Conservation (phyloP, 2,113 vertebrate species). For the Calonectris borealis region DNA sequence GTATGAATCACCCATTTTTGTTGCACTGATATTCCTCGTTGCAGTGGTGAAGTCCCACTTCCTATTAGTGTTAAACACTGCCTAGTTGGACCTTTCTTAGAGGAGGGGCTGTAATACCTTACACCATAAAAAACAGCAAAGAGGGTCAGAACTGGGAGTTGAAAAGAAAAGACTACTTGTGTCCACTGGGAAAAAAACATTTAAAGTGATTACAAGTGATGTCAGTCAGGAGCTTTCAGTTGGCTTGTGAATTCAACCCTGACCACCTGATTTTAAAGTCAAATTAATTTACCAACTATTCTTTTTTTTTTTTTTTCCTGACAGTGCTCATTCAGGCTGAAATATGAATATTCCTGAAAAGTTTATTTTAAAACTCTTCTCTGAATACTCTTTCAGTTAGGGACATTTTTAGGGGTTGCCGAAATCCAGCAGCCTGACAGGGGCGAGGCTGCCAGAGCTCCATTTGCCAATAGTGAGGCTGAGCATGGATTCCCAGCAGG, state of each 20-base stretch:
- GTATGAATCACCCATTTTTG: not conserved
- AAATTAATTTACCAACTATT: not conserved
- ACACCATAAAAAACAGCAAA: not conserved
- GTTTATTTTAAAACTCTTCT: not conserved
- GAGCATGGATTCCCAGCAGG: not conserved
- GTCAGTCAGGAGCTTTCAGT: not conserved
- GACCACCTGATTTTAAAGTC: not conserved
- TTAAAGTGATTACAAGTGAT: not conserved
- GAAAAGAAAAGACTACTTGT: not conserved
- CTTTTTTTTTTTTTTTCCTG: not conserved
- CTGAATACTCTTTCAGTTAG: not conserved
- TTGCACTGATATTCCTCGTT: not conserved
- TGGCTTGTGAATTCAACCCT: not conserved
- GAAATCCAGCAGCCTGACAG: not conserved
- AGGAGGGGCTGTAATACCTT: not conserved
- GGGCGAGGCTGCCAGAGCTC: not conserved
- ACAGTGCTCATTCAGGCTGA: not conserved
- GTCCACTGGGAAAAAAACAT: not conserved
- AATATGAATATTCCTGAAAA: not conserved
- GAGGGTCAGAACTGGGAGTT: not conserved
- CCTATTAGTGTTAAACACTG: not conserved
- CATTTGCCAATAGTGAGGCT: not conserved
- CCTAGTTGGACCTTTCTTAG: not conserved
- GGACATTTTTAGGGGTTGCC: not conserved
- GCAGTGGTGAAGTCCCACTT: not conserved